A percentile compares a stretch with the other conserved stretches of the same genome.
Evolutionary conservation across 1,140 invertebrate genomes (phyloP).

Genomic region (Panagrolaimus sp.): DNA sequence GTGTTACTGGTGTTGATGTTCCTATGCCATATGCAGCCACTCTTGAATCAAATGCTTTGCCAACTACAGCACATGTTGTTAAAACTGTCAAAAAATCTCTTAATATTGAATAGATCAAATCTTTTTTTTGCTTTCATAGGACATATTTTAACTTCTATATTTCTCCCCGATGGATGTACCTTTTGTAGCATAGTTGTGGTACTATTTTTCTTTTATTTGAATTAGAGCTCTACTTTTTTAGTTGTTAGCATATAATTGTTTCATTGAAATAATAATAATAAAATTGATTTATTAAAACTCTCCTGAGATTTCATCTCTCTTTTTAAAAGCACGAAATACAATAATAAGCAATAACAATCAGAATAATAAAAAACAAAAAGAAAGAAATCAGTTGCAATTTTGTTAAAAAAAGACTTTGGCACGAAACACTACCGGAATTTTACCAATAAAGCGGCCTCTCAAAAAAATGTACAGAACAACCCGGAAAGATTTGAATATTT

Average conservation of each 20-base stretch:
- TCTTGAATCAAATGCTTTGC: slow-evolving; percentile 76
- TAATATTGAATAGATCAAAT: slow-evolving; percentile 60
- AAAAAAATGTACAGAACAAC: background rate
- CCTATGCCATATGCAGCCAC: slow-evolving; percentile 92
- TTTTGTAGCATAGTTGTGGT: no score
- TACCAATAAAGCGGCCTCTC: background rate
- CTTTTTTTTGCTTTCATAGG: background rate
- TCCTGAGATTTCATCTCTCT: no score
- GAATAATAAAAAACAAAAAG: background rate
- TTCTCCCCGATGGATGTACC: no score
- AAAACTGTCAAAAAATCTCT: slow-evolving; percentile 66
- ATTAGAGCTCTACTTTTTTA: no score
- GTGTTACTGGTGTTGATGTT: slow-evolving; percentile 87
- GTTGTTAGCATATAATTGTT: no score
- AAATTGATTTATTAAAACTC: no score
- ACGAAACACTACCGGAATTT: background rate
- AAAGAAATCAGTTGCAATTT: background rate
- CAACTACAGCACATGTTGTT: slow-evolving; percentile 68
- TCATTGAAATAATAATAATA: no score
- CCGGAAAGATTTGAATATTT: background rate
- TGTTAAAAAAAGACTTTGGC: background rate
- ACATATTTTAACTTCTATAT: no score
- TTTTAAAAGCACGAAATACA: background rate
- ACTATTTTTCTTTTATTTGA: no score
- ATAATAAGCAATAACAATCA: background rate